Evolutionary conservation across 2,888 invertebrate genomes (phyloP).

Genomic region (Caenorhabditis sulstoni): DNA sequence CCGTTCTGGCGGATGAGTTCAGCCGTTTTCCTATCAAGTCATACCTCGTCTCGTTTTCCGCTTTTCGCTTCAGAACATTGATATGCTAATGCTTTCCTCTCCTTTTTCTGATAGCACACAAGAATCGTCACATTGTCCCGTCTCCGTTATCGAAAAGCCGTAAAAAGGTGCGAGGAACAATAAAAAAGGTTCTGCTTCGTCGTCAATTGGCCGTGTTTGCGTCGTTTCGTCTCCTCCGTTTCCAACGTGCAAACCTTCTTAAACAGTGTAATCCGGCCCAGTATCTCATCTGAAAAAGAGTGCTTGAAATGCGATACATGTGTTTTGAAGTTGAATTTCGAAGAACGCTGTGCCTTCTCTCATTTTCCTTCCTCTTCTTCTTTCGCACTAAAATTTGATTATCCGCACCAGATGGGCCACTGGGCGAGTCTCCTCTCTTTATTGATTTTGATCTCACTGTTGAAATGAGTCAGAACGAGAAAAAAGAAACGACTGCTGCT

Average conservation of each 20-base stretch:
- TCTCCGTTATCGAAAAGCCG: constrained; percentile 38
- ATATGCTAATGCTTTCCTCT: neutral
- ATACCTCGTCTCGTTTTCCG: constrained; percentile 1
- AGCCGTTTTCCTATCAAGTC: constrained; percentile 18
- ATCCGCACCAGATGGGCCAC: constrained; percentile 12
- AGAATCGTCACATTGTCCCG: constrained; percentile 9
- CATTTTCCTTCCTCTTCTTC: neutral
- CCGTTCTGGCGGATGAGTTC: constrained; percentile 37
- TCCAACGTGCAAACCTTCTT: neutral
- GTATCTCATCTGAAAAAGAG: neutral
- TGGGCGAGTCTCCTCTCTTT: neutral
- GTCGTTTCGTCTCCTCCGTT: neutral
- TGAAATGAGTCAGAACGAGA: constrained; percentile 1
- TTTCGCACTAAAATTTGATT: constrained; percentile 1
- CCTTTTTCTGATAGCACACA: neutral
- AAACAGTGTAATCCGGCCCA: neutral
- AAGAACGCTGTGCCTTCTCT: neutral
- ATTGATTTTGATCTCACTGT: constrained; percentile 3
- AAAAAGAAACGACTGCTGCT: neutral
- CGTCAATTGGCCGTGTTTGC: neutral
- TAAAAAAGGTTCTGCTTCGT: constrained; percentile 28
- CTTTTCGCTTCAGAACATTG: neutral
- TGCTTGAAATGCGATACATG: neutral
- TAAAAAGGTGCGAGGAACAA: constrained; percentile 53
- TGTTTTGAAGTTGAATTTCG: constrained; percentile 8